Conservation (phyloP, 2,797 vertebrate genomes). For the Cygnus olor region DNA sequence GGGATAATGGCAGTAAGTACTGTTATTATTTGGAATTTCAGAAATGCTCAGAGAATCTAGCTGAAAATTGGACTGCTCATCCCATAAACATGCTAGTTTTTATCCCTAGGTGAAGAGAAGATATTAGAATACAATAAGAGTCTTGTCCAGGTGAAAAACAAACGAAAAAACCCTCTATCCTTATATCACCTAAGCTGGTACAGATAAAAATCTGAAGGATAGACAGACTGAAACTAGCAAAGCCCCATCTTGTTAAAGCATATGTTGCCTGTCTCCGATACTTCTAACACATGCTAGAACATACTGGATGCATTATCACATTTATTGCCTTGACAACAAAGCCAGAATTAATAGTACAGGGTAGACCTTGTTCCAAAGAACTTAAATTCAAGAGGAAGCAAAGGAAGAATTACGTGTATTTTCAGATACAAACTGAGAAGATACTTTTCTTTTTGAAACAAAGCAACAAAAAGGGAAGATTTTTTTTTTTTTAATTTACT, state of each 20-base stretch:
- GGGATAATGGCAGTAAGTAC: neutral
- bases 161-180: neutral
- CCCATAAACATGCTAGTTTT: neutral
- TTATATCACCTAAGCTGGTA: neutral
- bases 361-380: neutral
- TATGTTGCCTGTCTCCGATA: conserved; percentile 15
- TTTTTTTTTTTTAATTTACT: neutral
- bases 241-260: conserved; percentile 56
- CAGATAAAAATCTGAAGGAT: conserved; percentile 41
- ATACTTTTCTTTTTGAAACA: neutral
- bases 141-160: neutral
- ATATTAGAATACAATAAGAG: neutral
- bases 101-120: neutral
- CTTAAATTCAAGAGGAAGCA: neutral
- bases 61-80: neutral
- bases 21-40: neutral
- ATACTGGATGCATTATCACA: conserved; percentile 56
- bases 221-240: conserved; percentile 32
- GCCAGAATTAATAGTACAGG: conserved; percentile 30
- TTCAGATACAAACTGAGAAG: neutral
- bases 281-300: conserved; percentile 56
- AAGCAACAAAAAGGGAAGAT: neutral
- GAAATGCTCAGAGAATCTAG: neutral
- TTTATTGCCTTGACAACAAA: conserved; percentile 64
- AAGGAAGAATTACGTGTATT: neutral